These are phyloP conservation scores for Dendrolimus houi DNA, from an alignment of 2,888 invertebrate species.

Conservation along the genomic window DNA sequence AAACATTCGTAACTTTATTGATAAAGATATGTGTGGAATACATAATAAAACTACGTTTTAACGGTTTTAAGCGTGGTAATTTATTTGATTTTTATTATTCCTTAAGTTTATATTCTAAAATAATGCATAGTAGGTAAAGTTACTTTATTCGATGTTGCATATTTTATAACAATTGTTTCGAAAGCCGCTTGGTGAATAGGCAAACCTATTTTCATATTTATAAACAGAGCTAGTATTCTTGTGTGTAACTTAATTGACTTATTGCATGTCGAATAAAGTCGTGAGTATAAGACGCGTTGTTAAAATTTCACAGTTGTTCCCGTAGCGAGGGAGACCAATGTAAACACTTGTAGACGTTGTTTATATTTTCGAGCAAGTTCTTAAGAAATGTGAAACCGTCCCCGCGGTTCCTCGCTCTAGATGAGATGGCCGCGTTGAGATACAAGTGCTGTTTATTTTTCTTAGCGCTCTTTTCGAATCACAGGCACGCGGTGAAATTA, in stretches of 20 bases:
- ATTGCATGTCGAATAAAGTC: conserved; percentile 11
- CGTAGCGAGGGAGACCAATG: conserved; percentile 32
- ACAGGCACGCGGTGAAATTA: conserved; percentile 39
- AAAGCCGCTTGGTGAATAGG: too few species aligned
- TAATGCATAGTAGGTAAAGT: too few species aligned
- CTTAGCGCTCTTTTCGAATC: conserved; percentile 52
- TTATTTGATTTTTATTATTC: too few species aligned
- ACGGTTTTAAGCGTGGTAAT: too few species aligned
- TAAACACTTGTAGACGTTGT: conserved; percentile 51
- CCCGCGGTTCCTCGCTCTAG: conserved; percentile 31
- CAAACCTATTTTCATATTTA: too few species aligned
- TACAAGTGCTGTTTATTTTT: conserved; percentile 65
- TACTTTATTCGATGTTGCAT: too few species aligned
- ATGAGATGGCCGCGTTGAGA: conserved; percentile 64
- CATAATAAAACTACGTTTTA: too few species aligned
- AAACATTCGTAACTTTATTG: too few species aligned
- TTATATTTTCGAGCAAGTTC: conserved; percentile 51
- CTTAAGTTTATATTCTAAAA: too few species aligned
- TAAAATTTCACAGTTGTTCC: conserved; percentile 31
- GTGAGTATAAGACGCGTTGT: conserved; percentile 15
- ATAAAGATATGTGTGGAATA: too few species aligned
- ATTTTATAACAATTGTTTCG: too few species aligned
- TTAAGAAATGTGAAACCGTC: conserved; percentile 51
- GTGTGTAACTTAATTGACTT: conserved; percentile 15
- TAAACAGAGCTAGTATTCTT: neutral